Percentiles rank a stretch among this genome's conserved stretches.
These are phyloP conservation scores for Lates calcarifer DNA, from an alignment of 2,113 vertebrate species.

Conservation along the genomic window DNA sequence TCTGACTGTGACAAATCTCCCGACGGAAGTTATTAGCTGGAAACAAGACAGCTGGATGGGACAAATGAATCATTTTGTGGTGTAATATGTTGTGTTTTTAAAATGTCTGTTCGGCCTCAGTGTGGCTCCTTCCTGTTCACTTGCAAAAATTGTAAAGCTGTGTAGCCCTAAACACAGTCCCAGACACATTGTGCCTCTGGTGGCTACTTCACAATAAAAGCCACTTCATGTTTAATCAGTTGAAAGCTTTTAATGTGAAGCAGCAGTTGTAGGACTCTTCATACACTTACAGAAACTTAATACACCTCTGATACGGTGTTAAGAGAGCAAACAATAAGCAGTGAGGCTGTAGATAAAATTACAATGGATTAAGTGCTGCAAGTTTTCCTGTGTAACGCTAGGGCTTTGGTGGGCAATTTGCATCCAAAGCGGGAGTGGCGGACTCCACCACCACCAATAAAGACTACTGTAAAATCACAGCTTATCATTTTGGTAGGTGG, in stretches of 20 bases:
- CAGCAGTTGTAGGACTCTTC: not conserved
- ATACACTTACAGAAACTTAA: not conserved
- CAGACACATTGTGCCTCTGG: not conserved
- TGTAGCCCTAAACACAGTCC: not conserved
- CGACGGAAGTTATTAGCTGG: slow-evolving; percentile 21
- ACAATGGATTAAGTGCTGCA: not conserved
- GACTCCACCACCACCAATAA: not conserved
- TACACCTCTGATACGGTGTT: too few species aligned
- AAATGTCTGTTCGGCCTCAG: not conserved
- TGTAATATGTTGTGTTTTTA: slow-evolving; percentile 13
- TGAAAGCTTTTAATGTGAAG: not conserved
- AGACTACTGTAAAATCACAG: not conserved
- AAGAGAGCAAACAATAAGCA: not conserved
- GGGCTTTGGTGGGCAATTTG: not conserved
- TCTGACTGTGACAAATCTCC: slow-evolving; percentile 26
- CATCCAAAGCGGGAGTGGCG: not conserved
- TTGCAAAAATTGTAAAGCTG: not conserved
- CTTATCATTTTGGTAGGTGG: not conserved
- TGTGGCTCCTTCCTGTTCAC: not conserved
- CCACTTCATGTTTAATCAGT: not conserved
- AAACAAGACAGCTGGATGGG: not conserved
- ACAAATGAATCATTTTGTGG: slow-evolving; percentile 2
- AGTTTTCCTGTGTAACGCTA: not conserved
- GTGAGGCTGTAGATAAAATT: not conserved
- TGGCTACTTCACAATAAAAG: not conserved